Evolutionary conservation across 2,888 invertebrate species (phyloP).

Genomic region (Andrena minutula): DNA sequence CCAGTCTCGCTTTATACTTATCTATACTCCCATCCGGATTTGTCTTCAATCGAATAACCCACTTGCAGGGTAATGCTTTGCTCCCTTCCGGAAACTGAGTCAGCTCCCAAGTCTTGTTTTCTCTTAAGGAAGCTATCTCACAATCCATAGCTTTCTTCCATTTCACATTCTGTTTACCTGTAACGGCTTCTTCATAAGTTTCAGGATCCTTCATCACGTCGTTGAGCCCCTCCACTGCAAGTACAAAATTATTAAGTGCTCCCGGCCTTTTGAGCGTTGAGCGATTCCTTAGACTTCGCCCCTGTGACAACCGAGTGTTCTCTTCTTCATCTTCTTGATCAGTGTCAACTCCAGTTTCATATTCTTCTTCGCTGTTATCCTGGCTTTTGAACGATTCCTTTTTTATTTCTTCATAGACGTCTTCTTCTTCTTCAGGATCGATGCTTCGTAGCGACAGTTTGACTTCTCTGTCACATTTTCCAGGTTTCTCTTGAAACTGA

Average conservation of each 20-base stretch:
- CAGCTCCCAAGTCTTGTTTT: neutral
- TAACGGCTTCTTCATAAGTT: neutral
- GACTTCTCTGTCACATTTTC: no score
- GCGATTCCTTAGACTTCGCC: no score
- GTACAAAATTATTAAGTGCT: neutral
- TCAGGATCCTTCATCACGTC: neutral
- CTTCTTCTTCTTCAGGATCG: no score
- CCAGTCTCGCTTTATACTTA: slow-evolving; percentile 56
- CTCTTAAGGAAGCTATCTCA: neutral
- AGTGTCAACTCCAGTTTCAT: no score
- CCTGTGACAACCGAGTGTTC: no score
- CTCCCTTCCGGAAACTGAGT: neutral
- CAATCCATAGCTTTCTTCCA: neutral
- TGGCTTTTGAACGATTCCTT: no score
- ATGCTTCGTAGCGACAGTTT: no score
- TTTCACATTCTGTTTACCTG: neutral
- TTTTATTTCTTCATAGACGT: no score
- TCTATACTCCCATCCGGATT: neutral
- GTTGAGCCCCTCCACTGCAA: neutral
- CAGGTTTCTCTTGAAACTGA: no score
- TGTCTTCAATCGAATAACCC: neutral
- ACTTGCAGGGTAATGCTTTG: neutral
- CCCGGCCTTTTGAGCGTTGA: neutral
- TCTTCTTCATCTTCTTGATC: neutral
- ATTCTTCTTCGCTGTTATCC: no score